Evolutionary conservation across 2,797 vertebrate species (phyloP).

Genomic region (Dallia pectoralis): DNA sequence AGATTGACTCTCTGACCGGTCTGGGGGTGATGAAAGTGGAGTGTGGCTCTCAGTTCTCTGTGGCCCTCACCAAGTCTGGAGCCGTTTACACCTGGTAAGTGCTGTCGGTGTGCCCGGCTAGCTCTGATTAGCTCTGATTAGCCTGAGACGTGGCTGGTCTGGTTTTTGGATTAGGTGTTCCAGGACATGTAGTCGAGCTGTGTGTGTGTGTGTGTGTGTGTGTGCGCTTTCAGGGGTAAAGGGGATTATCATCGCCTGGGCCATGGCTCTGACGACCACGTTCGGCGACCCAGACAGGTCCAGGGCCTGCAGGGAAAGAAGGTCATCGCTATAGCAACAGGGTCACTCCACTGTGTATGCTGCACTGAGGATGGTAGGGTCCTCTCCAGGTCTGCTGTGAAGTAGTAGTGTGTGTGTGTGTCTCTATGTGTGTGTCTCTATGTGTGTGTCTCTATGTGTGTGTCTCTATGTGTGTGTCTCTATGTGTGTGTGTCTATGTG

Average conservation of each 20-base stretch:
- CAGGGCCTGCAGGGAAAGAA: slow-evolving; percentile 98
- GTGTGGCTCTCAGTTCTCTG: slow-evolving; percentile 98
- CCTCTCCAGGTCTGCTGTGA: background rate
- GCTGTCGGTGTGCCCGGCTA: background rate
- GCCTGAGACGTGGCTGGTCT: too few species aligned
- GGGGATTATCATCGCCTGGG: slow-evolving; percentile 96
- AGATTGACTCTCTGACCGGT: slow-evolving; percentile 97
- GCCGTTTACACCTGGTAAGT: slow-evolving; percentile 94
- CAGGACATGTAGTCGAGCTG: background rate
- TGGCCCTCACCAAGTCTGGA: slow-evolving; percentile 94
- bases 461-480: too few species aligned
- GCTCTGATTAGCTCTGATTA: too few species aligned
- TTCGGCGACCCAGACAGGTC: slow-evolving; percentile 93
- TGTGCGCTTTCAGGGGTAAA: slow-evolving; percentile 83
- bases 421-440: too few species aligned
- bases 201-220: background rate
- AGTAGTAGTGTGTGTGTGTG: too few species aligned
- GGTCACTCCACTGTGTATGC: slow-evolving; percentile 97
- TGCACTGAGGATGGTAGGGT: slow-evolving; percentile 95
- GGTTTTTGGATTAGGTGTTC: too few species aligned
- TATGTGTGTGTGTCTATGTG: too few species aligned
- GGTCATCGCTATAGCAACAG: slow-evolving; percentile 98
- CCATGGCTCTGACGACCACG: slow-evolving; percentile 97
- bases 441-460: too few species aligned
- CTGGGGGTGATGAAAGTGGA: slow-evolving; percentile 97